These are phyloP conservation scores for Antechinus stuartii DNA, from an alignment of 2,113 vertebrate genomes.

Conservation along the genomic window DNA sequence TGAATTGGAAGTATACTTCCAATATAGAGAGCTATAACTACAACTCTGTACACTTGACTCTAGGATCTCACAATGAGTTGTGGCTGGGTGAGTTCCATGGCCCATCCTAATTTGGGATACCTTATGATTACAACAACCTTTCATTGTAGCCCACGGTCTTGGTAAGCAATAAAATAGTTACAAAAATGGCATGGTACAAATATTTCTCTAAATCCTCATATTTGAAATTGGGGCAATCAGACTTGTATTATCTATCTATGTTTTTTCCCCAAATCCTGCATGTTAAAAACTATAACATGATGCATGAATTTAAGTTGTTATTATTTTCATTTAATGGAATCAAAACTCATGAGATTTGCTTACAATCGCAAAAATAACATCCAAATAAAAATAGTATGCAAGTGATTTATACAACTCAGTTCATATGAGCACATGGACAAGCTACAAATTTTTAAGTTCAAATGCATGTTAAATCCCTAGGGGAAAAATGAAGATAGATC, in stretches of 20 bases:
- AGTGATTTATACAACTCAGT: slow-evolving; percentile 46
- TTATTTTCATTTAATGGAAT: not conserved
- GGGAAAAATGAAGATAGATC: slow-evolving; percentile 11
- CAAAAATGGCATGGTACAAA: not conserved
- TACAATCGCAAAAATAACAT: not conserved
- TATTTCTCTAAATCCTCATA: not conserved
- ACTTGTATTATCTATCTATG: no score
- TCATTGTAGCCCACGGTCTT: not conserved
- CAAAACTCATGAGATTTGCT: not conserved
- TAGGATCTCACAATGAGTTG: not conserved
- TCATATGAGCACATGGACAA: slow-evolving; percentile 27
- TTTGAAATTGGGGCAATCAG: not conserved
- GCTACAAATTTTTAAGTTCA: not conserved
- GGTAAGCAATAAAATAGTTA: not conserved
- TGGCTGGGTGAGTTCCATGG: not conserved
- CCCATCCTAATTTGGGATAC: not conserved
- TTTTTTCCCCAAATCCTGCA: not conserved
- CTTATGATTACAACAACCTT: not conserved
- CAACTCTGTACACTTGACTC: not conserved
- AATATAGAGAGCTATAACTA: not conserved
- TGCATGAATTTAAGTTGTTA: not conserved
- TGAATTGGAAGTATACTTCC: not conserved
- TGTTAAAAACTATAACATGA: not conserved
- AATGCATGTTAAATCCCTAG: not conserved
- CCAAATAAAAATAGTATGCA: not conserved